These are phyloP conservation scores for Aix galericulata DNA, from an alignment of 2,113 vertebrate genomes.

Conservation along the genomic window DNA sequence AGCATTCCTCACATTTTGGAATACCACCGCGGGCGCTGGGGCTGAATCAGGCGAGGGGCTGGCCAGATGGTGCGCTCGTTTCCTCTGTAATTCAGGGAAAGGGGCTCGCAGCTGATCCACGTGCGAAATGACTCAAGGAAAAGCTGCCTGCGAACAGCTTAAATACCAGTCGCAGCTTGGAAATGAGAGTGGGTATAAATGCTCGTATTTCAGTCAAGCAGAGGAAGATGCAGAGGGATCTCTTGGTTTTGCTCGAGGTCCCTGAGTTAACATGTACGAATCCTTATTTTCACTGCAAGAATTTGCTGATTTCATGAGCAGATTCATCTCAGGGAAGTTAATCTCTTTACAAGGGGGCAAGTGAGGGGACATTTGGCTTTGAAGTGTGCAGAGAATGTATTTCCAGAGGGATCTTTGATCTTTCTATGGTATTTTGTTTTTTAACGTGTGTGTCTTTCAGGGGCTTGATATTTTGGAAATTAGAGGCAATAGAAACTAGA, in stretches of 20 bases:
- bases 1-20: conserved; percentile 62
- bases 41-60: neutral
- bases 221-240: neutral
- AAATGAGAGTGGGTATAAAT: neutral
- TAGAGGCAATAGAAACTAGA: neutral
- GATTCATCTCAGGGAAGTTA: conserved; percentile 20
- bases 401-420: conserved; percentile 49
- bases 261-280: neutral
- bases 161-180: neutral
- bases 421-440: conserved; percentile 51
- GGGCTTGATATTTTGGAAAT: neutral
- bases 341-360: conserved; percentile 35
- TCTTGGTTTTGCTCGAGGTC: neutral
- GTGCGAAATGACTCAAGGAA: neutral
- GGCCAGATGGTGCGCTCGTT: conserved; percentile 43
- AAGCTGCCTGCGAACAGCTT: neutral
- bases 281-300: neutral
- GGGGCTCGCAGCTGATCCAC: neutral
- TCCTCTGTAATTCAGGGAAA: neutral
- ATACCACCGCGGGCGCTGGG: conserved; percentile 30
- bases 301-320: neutral
- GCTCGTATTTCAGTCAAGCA: neutral
- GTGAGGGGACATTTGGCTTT: conserved; percentile 31
- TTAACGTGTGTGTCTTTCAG: neutral
- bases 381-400: conserved; percentile 21